A percentile compares a stretch with the other conserved stretches of the same genome.
phyloP scores from a whole-genome alignment of 2,888 invertebrate species.

The Eupithecia centaureata region DNA sequence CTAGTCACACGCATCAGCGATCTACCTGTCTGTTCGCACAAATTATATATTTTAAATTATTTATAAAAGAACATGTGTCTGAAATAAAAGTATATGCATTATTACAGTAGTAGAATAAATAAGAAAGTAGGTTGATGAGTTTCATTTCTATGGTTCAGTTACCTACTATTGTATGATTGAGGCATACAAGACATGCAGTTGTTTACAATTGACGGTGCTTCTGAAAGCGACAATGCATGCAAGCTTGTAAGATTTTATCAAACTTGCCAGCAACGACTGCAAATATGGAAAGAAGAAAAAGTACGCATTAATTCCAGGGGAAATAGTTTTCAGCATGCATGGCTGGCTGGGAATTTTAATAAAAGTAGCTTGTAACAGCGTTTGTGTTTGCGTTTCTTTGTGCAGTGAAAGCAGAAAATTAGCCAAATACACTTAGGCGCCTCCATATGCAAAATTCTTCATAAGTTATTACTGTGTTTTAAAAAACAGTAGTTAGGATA shows the following conservation, averaged over 20 bases:
- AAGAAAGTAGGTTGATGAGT: neutral
- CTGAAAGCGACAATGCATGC: slow-evolving; percentile 33
- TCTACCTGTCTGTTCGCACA: too few species aligned
- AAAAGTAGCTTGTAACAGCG: slow-evolving; percentile 10
- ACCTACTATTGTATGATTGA: slow-evolving; percentile 22
- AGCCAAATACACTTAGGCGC: neutral
- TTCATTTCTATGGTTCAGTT: neutral
- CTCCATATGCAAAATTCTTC: neutral
- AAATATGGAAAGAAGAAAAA: slow-evolving; percentile 30
- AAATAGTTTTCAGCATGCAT: slow-evolving; percentile 29
- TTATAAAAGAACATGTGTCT: too few species aligned
- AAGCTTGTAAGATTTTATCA: slow-evolving; percentile 29
- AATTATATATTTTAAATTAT: too few species aligned
- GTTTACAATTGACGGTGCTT: slow-evolving; percentile 26
- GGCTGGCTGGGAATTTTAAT: slow-evolving; percentile 2
- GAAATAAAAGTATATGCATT: too few species aligned
- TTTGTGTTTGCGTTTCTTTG: slow-evolving; percentile 7
- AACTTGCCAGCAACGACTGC: slow-evolving; percentile 21
- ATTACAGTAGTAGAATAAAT: neutral
- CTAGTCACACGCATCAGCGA: too few species aligned
- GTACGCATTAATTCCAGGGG: slow-evolving; percentile 21
- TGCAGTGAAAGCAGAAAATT: neutral
- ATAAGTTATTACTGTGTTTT: too few species aligned
- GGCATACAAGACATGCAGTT: slow-evolving; percentile 30
- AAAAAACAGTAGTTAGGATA: too few species aligned